Base-by-base conservation (phyloP, 2,113 vertebrate genomes). In the Naja naja region DNA sequence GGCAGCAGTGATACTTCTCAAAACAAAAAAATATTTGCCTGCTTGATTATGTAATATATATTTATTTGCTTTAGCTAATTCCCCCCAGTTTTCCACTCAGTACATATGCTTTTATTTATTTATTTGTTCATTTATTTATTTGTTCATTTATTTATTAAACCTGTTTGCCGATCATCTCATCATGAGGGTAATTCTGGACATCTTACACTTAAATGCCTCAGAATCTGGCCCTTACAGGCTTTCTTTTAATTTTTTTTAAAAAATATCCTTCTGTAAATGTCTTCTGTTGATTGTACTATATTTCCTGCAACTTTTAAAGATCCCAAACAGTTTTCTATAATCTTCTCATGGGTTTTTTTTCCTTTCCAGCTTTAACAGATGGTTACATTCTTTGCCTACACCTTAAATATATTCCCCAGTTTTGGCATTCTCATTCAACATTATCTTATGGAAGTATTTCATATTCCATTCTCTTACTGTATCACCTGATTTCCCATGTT, bases 401-500 rank as follows among this genome's bases (percentile, higher is more conserved):
- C 86, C 27, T 93, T 85, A 90, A 22, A 87, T 94, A 92, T 87
- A 91, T 0, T 92, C 91, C 95, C 85, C 43, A 45, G 43, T 89
- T 93, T 94, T 94, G 93, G 47, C 47, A 49, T 49, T 49, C 47
- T 49, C 93, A 85, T 85, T 47, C 56, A 87, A 69, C 53, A 87
- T 49, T 16, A 91, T 91, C 74, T 94, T 91, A 93, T 94, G 91
- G 87, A 94, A 94, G 94, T 58, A 94, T 94, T 85, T 34, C 94
- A 85, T 69, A 23, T 92, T 92, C 93, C 52, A 90, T 85, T 95
- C 90, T 92, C 91, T 93, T 93, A 93, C 69, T 3, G 0, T 92
- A 55, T 95, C 94, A 94, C 93, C 92, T 93, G 94, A 12, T 92
- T 96, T 94, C 89, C 69, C 91, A 58, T 92, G 86, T 81, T 96